These are phyloP conservation scores for Numenius arquata DNA, from an alignment of 2,113 vertebrate genomes.

Conservation along the genomic window DNA sequence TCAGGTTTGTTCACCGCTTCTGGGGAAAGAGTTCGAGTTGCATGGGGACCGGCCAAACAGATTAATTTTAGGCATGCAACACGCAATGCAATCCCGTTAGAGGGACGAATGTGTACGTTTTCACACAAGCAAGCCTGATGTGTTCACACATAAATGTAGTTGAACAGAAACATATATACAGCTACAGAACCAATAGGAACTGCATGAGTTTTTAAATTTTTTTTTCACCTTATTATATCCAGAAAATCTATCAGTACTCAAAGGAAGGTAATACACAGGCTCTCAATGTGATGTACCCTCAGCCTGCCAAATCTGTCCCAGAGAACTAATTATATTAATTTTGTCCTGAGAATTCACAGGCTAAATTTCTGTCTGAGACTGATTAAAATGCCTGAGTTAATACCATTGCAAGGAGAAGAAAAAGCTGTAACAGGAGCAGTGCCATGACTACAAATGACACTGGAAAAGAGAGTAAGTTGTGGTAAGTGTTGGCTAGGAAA, in stretches of 20 bases:
- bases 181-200: neutral
- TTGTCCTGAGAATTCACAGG: constrained; percentile 14
- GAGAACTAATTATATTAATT: constrained; percentile 44
- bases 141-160: neutral
- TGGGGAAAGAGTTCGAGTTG: neutral
- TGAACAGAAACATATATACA: neutral
- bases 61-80: neutral
- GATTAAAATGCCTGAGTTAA: constrained; percentile 53
- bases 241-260: neutral
- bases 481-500: neutral
- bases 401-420: neutral
- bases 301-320: constrained; percentile 1
- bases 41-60: neutral
- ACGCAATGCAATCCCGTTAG: neutral
- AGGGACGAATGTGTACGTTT: neutral
- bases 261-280: neutral
- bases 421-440: neutral
- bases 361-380: constrained; percentile 20
- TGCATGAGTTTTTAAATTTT: neutral
- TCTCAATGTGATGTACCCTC: neutral
- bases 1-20: neutral
- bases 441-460: constrained; percentile 15
- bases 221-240: neutral
- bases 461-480: neutral
- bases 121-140: neutral